Evolutionary conservation across 2,113 vertebrate genomes (phyloP).

Genomic region (Callipepla californica): DNA sequence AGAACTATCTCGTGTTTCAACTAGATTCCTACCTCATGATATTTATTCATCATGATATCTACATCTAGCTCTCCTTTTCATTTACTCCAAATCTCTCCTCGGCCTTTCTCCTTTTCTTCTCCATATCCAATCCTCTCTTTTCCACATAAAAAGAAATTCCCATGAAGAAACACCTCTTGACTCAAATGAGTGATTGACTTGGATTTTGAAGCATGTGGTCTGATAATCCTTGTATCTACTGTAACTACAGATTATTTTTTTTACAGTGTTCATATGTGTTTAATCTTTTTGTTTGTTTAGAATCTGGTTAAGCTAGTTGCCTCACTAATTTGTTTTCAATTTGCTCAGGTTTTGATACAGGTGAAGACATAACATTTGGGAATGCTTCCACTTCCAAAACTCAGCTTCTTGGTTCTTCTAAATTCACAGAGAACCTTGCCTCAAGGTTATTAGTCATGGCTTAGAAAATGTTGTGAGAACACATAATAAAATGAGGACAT

Average conservation of each 20-base stretch:
- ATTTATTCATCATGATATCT: neutral
- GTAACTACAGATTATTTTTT: constrained; percentile 32
- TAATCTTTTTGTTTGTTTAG: constrained; percentile 14
- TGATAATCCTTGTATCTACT: neutral
- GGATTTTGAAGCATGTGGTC: constrained; percentile 1
- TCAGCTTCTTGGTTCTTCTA: constrained; percentile 23
- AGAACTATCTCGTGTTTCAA: neutral
- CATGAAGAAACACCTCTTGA: neutral
- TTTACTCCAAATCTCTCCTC: neutral
- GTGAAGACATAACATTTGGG: constrained; percentile 37
- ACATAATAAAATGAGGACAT: constrained; percentile 44
- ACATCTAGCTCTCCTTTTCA: neutral
- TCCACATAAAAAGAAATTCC: constrained; percentile 8
- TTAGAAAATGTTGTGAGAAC: constrained; percentile 46
- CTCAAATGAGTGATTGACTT: neutral
- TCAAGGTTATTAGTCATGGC: constrained; percentile 57
- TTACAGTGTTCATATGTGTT: constrained; percentile 30
- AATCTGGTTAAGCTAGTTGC: constrained; percentile 30
- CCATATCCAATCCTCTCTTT: neutral
- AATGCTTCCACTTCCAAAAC: constrained; percentile 17
- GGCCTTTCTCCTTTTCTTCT: neutral
- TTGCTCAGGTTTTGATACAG: constrained; percentile 32
- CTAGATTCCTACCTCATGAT: neutral
- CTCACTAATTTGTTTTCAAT: constrained; percentile 48
- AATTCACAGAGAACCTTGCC: constrained; percentile 39